Evolutionary conservation across 2,888 invertebrate species (phyloP), one percentile per base, ranked within the genome.

Genomic region (Venusia cambrica): DNA sequence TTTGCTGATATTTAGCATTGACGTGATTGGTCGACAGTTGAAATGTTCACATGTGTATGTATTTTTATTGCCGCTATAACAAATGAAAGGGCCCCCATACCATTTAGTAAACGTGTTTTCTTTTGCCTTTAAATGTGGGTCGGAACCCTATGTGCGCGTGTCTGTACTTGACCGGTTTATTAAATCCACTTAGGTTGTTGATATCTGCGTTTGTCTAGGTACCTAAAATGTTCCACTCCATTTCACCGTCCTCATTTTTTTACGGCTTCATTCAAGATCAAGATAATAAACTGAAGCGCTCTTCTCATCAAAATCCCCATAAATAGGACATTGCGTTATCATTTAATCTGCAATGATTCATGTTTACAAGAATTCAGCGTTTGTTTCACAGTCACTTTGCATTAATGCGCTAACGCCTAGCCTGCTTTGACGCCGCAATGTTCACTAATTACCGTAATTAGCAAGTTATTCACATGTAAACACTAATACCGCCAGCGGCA

Each of bases 401-500:
- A 68, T 63, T 62, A 62, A 46, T 49, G 60, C 74, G 78, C 56
- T 73, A 80, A 73, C 63, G 47, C 58, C 62, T 54, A 58, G 56
- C 55, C 58, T 59, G 64, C 51, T 66, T 67, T 67, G 64, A 68
- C 63, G 57, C 45, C 49, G 43, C 49, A 57, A 57, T 53, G 47
- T 50, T 52, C 53, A 45, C 50, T 65, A 72, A 77, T 77, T 73
- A 73, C 60, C 48, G 52, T 66, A 57, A 71, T 79, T 77, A 75
- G 62, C 62, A 50, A 50, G 54, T 57, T 60, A 62, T 73, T 73
- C 64, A 62, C 63, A 64, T 65, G 65, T 58, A 62, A 70, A 72
- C 62, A 60, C 54, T 36, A 57, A 59, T 46, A 49, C 27, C 37
- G 32, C 39, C 32, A 38, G 50, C 42, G 38, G 51, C 50, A 49